Base-by-base conservation (phyloP, 92 coral and sea anemone species). In the Phenganax stokvisi region DNA sequence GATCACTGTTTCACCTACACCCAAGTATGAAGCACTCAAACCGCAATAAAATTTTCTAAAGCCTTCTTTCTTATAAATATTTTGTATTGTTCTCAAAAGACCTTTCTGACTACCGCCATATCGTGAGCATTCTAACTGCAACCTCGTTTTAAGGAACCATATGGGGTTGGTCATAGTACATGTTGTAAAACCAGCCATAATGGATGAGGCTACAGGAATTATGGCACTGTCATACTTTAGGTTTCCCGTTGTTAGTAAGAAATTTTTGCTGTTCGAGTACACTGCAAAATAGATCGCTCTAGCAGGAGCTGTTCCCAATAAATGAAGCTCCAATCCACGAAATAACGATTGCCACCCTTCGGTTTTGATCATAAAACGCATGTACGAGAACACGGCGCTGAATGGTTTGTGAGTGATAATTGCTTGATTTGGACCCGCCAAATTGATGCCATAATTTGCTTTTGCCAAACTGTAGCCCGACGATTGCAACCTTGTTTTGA, bases 71-170 rank as follows among this genome's bases (percentile, higher is more conserved):
- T 9, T 73, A 72, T 85, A 85, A 0, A 83, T 52, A 68, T 74
- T 65, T 7, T 15, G 54, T 28, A 85, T 56, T 10, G 70, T 66
- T n/a, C 78, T 56, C 30, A 80, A 78, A 6, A 73, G 25, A 44
- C 75, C 80, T 25, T 56, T 64, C 15, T 80, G 58, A 52, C 57
- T 73, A 16, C 85, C 80, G 3, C 74, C 68, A 57, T 54, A 63
- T 7, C 74, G 73, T 27, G 81, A 71, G 47, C 72, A 62, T 31
- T 85, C 85, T 3, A 85, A 57, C 58, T 85, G 88, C 30, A 85
- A 73, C n/a, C 88, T 80, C 17, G 88, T 85, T 60, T 85, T 85
- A 3, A 85, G 53, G 54, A 85, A 85, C 88, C 88, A 85, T 58
- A 85, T 71, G 15, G 88, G 88, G 65, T 85, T 85, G 7, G 85